Percentiles rank a stretch among this genome's conserved stretches.
These are phyloP conservation scores for Leuciscus waleckii DNA, from an alignment of 2,797 vertebrate species.

Conservation along the genomic window DNA sequence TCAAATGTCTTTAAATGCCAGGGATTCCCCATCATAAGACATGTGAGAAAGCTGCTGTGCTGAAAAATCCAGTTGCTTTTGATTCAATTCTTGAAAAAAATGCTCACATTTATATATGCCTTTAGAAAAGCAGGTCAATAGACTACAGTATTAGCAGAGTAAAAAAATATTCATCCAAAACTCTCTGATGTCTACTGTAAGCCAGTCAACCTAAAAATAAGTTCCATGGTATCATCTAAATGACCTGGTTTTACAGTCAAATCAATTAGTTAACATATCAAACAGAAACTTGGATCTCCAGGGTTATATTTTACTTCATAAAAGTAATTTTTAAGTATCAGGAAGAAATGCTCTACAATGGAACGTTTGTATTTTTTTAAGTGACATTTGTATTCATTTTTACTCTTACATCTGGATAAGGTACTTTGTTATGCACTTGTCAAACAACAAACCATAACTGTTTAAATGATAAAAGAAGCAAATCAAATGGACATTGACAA, in stretches of 20 bases:
- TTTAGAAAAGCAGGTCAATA: not conserved
- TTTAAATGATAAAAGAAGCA: not conserved
- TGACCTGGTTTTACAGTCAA: not conserved
- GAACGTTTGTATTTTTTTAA: not conserved
- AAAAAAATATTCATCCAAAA: not conserved
- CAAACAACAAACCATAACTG: not conserved
- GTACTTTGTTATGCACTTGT: not conserved
- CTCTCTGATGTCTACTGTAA: not conserved
- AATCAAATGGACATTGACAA: not conserved
- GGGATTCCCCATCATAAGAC: conserved; percentile 12
- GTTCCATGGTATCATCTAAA: not conserved
- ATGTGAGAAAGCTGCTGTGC: not conserved
- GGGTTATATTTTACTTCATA: not conserved
- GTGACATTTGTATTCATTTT: not conserved
- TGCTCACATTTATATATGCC: not conserved
- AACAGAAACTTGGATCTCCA: not conserved
- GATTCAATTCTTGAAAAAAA: not conserved
- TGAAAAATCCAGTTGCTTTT: not conserved
- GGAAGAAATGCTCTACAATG: not conserved
- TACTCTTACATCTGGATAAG: not conserved
- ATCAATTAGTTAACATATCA: not conserved
- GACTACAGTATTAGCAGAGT: not conserved
- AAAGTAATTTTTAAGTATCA: not conserved
- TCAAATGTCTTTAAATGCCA: conserved; percentile 29
- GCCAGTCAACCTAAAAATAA: not conserved